Conservation (phyloP, 2,113 vertebrate species). For the Pipra filicauda region DNA sequence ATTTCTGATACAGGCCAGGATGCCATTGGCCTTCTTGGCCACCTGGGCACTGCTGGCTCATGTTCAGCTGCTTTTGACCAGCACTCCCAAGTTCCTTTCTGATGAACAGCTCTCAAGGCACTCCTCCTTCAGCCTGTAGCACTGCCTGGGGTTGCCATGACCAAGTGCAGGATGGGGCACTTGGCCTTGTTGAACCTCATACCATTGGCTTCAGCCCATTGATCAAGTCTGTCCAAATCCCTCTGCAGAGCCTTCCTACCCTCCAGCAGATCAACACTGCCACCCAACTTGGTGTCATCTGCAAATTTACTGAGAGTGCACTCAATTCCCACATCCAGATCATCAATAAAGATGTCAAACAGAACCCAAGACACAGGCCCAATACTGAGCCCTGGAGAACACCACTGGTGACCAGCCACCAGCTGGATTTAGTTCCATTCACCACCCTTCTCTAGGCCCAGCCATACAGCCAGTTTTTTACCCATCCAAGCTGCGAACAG, state of each 20-base stretch:
- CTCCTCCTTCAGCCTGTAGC: not conserved
- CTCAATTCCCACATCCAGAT: too few relatives aligned
- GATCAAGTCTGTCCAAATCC: not conserved
- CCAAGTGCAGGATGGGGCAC: not conserved
- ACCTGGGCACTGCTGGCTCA: not conserved
- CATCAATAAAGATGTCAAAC: not conserved
- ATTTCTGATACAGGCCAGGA: not conserved
- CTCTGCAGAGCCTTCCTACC: not conserved
- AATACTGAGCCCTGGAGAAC: not conserved
- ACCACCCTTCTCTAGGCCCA: fast-evolving
- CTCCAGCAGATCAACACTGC: not conserved
- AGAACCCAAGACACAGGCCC: too few relatives aligned
- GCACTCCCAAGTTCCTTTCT: not conserved
- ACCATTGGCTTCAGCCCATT: not conserved
- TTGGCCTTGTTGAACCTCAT: not conserved
- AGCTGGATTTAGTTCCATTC: not conserved
- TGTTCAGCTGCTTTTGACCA: not conserved
- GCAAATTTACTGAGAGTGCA: not conserved
- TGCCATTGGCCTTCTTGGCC: not conserved
- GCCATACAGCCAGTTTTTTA: not conserved
- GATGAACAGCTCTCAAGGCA: not conserved
- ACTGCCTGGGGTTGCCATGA: not conserved
- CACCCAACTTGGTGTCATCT: not conserved
- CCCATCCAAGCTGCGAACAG: not conserved
- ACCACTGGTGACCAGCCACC: not conserved